Conservation (phyloP, 2,797 vertebrate genomes). For the Philypnodon macrostomus region DNA sequence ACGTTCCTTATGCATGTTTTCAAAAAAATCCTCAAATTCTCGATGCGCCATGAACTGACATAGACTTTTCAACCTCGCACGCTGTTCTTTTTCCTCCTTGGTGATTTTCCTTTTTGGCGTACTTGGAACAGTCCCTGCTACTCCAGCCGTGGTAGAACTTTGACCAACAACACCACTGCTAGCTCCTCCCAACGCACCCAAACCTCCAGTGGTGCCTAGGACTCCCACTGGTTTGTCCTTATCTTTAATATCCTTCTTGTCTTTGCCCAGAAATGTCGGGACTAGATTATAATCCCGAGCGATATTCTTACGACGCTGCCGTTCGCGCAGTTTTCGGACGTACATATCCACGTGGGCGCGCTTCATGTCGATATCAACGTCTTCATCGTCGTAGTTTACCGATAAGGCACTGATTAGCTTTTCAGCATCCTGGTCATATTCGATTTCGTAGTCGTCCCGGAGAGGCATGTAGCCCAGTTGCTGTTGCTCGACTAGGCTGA, state of each 20-base stretch:
- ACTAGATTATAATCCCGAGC: constrained; percentile 94
- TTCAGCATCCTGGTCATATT: constrained; percentile 95
- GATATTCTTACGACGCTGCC: constrained; percentile 93
- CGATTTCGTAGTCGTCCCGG: constrained; percentile 95
- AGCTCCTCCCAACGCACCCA: constrained; percentile 15
- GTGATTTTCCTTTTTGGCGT: constrained; percentile 86
- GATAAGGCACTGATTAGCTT: constrained; percentile 94
- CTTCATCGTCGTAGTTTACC: constrained; percentile 95
- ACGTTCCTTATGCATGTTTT: constrained; percentile 95
- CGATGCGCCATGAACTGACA: constrained; percentile 97
- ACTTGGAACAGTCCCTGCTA: constrained; percentile 35
- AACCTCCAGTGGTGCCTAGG: constrained; percentile 20
- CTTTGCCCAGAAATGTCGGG: constrained; percentile 88
- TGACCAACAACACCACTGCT: constrained; percentile 5
- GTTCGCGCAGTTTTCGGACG: constrained; percentile 89
- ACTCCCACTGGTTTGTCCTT: constrained; percentile 72
- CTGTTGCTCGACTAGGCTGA: constrained; percentile 90
- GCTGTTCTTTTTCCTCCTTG: constrained; percentile 94
- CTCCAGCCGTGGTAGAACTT: constrained; percentile 18
- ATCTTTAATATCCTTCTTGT: constrained; percentile 90
- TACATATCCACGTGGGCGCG: constrained; percentile 98
- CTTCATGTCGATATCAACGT: constrained; percentile 95
- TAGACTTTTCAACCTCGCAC: constrained; percentile 84
- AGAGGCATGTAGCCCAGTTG: constrained; percentile 98
- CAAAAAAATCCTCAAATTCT: constrained; percentile 95